These are phyloP conservation scores for Dendroctonus valens DNA, from an alignment of 1,140 invertebrate species.

Conservation along the genomic window DNA sequence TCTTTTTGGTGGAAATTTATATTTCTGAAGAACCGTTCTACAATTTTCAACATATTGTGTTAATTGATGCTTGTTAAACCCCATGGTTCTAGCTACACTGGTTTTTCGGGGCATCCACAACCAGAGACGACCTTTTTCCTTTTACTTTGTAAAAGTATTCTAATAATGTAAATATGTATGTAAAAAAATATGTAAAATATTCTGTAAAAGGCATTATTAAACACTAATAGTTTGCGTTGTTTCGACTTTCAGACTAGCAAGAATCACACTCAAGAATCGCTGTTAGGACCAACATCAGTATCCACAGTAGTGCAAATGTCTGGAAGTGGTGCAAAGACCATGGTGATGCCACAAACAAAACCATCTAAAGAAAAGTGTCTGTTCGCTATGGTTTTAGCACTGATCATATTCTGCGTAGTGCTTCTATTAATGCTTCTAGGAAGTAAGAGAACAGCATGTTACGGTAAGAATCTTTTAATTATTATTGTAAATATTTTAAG, in stretches of 20 bases:
- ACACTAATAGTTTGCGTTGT: conserved; percentile 1
- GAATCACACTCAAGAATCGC: conserved; percentile 29
- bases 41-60: too few species aligned
- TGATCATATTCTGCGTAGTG: conserved; percentile 38
- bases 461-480: conserved; percentile 32
- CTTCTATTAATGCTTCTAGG: conserved; percentile 39
- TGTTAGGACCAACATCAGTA: conserved; percentile 31
- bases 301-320: conserved; percentile 43
- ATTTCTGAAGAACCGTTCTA: too few species aligned
- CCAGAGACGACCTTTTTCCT: too few species aligned
- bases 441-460: conserved; percentile 29
- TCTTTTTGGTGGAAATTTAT: too few species aligned
- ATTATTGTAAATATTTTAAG: too few species aligned
- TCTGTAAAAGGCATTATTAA: not conserved
- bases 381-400: conserved; percentile 37
- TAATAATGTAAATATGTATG: too few species aligned
- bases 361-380: conserved; percentile 42
- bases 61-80: too few species aligned
- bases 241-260: conserved; percentile 14
- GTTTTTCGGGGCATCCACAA: too few species aligned
- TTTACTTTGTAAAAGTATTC: too few species aligned
- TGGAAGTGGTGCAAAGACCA: conserved; percentile 39
- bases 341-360: conserved; percentile 37
- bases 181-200: too few species aligned
- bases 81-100: too few species aligned